phyloP scores from a whole-genome alignment of 2,797 vertebrate genomes.

The Megalops cyprinoides region DNA sequence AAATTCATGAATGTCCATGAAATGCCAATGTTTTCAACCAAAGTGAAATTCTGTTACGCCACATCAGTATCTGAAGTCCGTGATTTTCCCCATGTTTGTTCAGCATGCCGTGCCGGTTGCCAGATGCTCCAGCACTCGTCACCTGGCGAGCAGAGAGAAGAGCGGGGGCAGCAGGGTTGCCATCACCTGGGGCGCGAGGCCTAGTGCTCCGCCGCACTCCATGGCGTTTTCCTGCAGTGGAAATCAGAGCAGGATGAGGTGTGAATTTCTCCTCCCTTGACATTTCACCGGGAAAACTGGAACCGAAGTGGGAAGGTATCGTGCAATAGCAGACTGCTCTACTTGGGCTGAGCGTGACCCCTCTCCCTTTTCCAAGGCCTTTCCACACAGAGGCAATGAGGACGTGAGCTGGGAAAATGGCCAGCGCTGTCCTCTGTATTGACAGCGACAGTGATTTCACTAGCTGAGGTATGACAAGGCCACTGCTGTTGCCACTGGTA shows the following conservation, averaged over 20 bases:
- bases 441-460: background rate
- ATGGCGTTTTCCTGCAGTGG: conserved; percentile 88
- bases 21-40: conserved; percentile 80
- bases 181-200: conserved; percentile 67
- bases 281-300: background rate
- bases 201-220: conserved; percentile 87
- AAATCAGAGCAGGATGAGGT: conserved; percentile 7
- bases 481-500: background rate
- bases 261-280: conserved; percentile 13
- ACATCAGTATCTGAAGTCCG: conserved; percentile 77
- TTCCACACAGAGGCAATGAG: background rate
- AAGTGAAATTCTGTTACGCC: conserved; percentile 74
- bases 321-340: too few species aligned
- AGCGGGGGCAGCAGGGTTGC: conserved; percentile 78
- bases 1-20: conserved; percentile 67
- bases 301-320: background rate
- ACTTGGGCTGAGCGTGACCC: background rate
- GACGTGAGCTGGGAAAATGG: background rate
- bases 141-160: conserved; percentile 82
- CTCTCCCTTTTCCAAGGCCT: too few species aligned
- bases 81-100: conserved; percentile 70
- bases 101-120: conserved; percentile 69
- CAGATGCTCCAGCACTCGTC: conserved; percentile 74
- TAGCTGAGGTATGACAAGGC: background rate
- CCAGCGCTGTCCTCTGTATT: background rate